phyloP scores from a whole-genome alignment of 2,113 vertebrate genomes.

The Sapajus apella region DNA sequence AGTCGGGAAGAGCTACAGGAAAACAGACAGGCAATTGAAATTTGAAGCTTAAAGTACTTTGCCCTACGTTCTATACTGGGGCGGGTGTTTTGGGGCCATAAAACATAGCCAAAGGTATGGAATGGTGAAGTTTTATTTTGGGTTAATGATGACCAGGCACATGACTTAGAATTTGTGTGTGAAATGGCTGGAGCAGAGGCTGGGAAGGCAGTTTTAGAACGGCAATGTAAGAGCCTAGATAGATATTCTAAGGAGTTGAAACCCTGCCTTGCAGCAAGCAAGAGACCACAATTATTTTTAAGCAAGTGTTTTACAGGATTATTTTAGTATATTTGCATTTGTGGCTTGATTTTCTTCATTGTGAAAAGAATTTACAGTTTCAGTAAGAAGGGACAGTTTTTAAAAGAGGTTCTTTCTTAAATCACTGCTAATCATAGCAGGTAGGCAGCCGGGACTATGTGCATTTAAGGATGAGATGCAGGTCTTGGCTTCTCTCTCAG shows the following conservation, averaged over 20 bases:
- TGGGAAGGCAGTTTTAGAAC: not conserved
- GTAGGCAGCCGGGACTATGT: not conserved
- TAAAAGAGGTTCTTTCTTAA: not conserved
- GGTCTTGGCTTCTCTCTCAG: not conserved
- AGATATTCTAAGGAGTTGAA: not conserved
- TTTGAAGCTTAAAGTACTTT: not conserved
- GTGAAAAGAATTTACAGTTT: not conserved
- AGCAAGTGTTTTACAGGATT: not conserved
- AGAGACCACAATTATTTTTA: not conserved
- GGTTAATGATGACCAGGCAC: not conserved
- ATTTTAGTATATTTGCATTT: not conserved
- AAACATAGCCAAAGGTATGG: not conserved
- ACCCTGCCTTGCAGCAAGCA: not conserved
- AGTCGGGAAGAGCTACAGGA: not conserved
- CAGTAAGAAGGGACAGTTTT: not conserved
- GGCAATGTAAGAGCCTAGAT: not conserved
- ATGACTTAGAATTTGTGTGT: not conserved
- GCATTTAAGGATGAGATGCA: not conserved
- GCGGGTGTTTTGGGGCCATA: not conserved
- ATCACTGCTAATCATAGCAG: too few relatives aligned
- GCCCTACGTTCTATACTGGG: too few relatives aligned
- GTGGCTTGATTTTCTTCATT: slow-evolving; percentile 3
- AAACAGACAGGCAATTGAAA: not conserved
- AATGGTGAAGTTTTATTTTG: not conserved
- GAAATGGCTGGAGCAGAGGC: not conserved